Percentiles rank a stretch among this genome's conserved stretches.
These are phyloP conservation scores for Muscicapa comitata DNA, from an alignment of 2,797 vertebrate genomes.

Conservation along the genomic window DNA sequence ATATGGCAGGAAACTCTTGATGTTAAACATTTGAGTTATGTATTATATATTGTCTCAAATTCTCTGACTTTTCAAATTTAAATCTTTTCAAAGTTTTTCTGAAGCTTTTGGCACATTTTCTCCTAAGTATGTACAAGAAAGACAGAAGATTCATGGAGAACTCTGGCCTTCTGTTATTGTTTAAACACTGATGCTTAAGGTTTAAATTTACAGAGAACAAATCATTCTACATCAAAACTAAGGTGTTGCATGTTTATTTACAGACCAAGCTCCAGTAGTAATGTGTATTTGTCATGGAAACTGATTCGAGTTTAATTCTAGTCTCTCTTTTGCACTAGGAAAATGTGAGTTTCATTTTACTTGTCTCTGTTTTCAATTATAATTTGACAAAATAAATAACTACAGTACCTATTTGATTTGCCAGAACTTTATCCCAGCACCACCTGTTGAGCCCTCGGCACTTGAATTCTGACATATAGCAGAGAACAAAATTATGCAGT, in stretches of 20 bases:
- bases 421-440: constrained; percentile 76
- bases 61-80: constrained; percentile 27
- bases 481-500: constrained; percentile 71
- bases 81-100: constrained; percentile 18
- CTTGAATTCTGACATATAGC: constrained; percentile 73
- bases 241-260: constrained; percentile 56
- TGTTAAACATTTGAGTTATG: constrained; percentile 28
- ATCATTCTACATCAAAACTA: constrained; percentile 39
- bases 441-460: constrained; percentile 78
- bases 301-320: constrained; percentile 60
- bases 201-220: constrained; percentile 13
- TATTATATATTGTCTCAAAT: constrained; percentile 11
- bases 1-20: constrained; percentile 27
- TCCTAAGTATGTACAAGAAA: not conserved
- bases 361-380: constrained; percentile 76
- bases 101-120: constrained; percentile 9
- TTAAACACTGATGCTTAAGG: not conserved
- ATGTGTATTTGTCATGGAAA: constrained; percentile 64
- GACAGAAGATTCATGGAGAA: not conserved
- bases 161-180: not conserved
- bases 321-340: constrained; percentile 54
- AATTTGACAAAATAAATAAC: constrained; percentile 81
- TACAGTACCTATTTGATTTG: constrained; percentile 75
- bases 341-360: constrained; percentile 72
- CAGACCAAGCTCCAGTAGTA: constrained; percentile 32